Evolutionary conservation across 2,113 vertebrate genomes (phyloP).

Genomic region (Melanerpes aurifrons): DNA sequence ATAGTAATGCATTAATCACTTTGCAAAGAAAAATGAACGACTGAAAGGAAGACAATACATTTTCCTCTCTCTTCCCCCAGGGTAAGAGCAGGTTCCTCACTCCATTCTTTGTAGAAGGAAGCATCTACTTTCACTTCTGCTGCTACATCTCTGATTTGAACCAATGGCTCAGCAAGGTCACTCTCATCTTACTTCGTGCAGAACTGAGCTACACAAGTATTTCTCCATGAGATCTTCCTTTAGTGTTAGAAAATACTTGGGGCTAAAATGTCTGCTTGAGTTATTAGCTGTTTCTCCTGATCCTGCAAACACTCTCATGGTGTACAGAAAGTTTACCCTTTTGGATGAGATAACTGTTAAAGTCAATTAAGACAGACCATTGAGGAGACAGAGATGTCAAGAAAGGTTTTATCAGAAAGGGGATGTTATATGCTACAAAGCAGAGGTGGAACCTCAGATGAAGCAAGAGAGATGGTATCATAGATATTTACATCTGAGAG

Average conservation of each 20-base stretch:
- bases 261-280: not conserved
- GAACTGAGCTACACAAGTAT: not conserved
- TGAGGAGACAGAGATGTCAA: not conserved
- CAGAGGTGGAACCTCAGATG: not conserved
- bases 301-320: not conserved
- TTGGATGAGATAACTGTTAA: not conserved
- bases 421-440: not conserved
- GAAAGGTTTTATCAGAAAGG: not conserved
- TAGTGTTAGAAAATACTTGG: not conserved
- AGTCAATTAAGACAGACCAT: not conserved
- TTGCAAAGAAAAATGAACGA: conserved; percentile 76
- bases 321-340: not conserved
- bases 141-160: not conserved
- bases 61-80: conserved; percentile 30
- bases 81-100: conserved; percentile 48
- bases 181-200: not conserved
- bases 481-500: not conserved
- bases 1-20: conserved; percentile 82
- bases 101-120: conserved; percentile 49
- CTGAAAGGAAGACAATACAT: conserved; percentile 75
- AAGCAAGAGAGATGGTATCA: not conserved
- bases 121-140: conserved; percentile 30
- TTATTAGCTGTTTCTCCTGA: not conserved
- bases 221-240: not conserved
- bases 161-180: conserved; percentile 19